Evolutionary conservation across 2,113 vertebrate genomes (phyloP).

Genomic region (Caloenas nicobarica): DNA sequence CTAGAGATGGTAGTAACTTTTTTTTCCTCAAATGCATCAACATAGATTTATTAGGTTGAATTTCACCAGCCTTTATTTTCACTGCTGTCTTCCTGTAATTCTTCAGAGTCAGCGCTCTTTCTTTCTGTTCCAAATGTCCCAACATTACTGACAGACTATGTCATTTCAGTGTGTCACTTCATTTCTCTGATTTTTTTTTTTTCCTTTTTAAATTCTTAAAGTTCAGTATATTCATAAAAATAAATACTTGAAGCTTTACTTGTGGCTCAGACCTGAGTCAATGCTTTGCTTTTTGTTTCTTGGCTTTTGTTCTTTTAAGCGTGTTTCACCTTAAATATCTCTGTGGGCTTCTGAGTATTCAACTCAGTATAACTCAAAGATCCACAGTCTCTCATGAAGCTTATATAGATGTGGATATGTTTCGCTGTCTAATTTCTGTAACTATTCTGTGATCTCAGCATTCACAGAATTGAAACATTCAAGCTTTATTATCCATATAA

Average conservation of each 20-base stretch:
- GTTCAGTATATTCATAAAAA: not conserved
- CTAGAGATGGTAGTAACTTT: not conserved
- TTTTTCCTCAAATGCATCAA: not conserved
- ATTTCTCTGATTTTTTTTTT: not conserved
- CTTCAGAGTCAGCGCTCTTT: not conserved
- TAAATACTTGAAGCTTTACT: not conserved
- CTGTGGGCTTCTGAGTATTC: not conserved
- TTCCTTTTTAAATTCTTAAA: not conserved
- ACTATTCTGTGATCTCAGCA: accelerated
- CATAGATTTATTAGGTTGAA: not conserved
- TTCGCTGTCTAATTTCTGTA: not conserved
- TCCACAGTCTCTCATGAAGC: not conserved
- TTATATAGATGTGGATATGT: not conserved
- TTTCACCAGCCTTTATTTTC: not conserved
- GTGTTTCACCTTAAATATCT: not conserved
- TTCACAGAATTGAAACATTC: not conserved
- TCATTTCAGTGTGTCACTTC: not conserved
- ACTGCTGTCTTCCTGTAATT: accelerated
- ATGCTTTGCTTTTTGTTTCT: accelerated
- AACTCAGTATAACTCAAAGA: not conserved
- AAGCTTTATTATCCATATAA: accelerated
- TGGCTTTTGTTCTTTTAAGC: not conserved
- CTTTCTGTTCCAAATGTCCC: not conserved
- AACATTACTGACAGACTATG: not conserved
- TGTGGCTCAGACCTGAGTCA: not conserved